These are phyloP conservation scores for Poeciliopsis turrubarensis DNA, from an alignment of 2,113 vertebrate species.

Conservation along the genomic window DNA sequence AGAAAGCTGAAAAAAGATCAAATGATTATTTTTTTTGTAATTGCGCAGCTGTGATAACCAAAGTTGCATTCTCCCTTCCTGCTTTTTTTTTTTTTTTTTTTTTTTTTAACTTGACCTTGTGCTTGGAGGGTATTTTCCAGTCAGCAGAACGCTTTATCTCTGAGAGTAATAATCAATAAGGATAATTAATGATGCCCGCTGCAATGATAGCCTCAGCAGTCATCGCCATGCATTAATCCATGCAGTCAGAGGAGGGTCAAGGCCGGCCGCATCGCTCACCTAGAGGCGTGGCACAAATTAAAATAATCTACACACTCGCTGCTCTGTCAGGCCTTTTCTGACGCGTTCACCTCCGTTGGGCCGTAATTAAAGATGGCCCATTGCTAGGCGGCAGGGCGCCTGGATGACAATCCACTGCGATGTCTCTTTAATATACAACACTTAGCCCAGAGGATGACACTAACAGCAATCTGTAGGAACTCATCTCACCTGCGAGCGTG, in stretches of 20 bases:
- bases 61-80: slow-evolving; percentile 81
- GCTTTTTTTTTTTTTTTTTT: slow-evolving; percentile 51
- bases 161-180: slow-evolving; percentile 99
- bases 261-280: slow-evolving; percentile 96
- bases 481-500: slow-evolving; percentile 71
- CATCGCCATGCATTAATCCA: slow-evolving; percentile 99
- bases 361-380: slow-evolving; percentile 81
- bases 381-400: slow-evolving; percentile 63
- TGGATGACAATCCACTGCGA: slow-evolving; percentile 69
- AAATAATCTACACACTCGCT: slow-evolving; percentile 95
- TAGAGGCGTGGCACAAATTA: slow-evolving; percentile 94
- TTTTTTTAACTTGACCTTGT: slow-evolving; percentile 96
- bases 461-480: slow-evolving; percentile 78
- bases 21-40: not conserved
- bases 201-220: slow-evolving; percentile 99
- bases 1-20: not conserved
- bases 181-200: slow-evolving; percentile 99
- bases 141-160: slow-evolving; percentile 99
- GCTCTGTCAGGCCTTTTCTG: slow-evolving; percentile 80
- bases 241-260: slow-evolving; percentile 97
- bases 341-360: slow-evolving; percentile 70
- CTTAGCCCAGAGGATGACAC: slow-evolving; percentile 77
- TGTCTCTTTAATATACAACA: slow-evolving; percentile 82
- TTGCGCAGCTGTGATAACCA: slow-evolving; percentile 86
- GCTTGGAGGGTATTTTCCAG: slow-evolving; percentile 96